phyloP scores from a whole-genome alignment of 2,797 vertebrate species.

The Lacerta agilis region DNA sequence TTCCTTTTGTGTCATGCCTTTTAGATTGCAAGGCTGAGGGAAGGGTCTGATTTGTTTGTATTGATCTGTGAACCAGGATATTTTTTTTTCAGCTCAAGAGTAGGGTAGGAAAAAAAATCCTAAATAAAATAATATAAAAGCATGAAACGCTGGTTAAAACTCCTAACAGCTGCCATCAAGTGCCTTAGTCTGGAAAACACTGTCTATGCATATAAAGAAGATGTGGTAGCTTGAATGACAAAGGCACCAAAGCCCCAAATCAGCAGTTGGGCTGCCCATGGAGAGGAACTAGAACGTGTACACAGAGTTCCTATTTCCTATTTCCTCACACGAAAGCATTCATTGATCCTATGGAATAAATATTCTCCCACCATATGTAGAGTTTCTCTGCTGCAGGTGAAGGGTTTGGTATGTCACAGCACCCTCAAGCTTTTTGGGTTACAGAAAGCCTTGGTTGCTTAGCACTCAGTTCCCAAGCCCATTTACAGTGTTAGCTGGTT shows the following conservation, averaged over 20 bases:
- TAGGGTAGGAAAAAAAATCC: not conserved
- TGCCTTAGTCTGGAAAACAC: conserved; percentile 68
- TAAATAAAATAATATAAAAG: not conserved
- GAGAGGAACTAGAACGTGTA: not conserved
- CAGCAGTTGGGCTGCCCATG: not conserved
- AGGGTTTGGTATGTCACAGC: not conserved
- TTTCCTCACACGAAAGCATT: not conserved
- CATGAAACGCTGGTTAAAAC: conserved; percentile 69
- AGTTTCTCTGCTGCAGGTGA: not conserved
- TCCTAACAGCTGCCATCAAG: conserved; percentile 71
- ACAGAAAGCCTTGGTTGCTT: conserved; percentile 42
- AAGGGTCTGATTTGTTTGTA: not conserved
- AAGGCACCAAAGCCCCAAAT: conserved; percentile 61
- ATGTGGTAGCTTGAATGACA: conserved; percentile 54
- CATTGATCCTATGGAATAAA: not conserved
- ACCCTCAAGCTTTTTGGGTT: conserved; percentile 18
- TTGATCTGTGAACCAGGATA: not conserved
- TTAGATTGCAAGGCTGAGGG: not conserved
- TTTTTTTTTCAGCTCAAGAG: not conserved
- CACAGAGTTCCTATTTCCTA: not conserved
- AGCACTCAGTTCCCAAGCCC: conserved; percentile 39
- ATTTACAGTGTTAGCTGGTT: not conserved
- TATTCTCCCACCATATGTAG: not conserved
- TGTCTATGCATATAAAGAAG: conserved; percentile 62
- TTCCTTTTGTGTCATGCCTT: not conserved